Base-by-base conservation (phyloP, 2,888 invertebrate species). In the Vesta saturnalis region DNA sequence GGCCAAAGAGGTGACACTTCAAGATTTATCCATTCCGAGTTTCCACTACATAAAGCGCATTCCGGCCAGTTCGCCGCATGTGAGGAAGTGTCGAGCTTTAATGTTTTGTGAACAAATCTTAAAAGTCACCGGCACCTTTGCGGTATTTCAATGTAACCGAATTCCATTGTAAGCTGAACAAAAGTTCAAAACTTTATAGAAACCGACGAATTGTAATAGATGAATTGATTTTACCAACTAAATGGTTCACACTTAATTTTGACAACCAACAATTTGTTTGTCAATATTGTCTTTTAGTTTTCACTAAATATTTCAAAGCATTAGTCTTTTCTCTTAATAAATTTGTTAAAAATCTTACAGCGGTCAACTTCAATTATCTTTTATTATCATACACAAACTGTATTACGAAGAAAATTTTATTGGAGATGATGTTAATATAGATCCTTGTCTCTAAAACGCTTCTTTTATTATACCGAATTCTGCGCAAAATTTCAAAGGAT, bases 41-140 rank as follows among this genome's bases (percentile, higher is more conserved):
- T 78, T 78, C 75, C 76, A 74, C 77, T 75, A 77, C 77, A 78
- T 77, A 77, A 78, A 79, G 65, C 74, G 67, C 71, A 72, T 75
- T 74, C 66, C 72, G 67, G 71, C 52, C 68, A 67, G 69, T 70
- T 76, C 75, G 73, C 77, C 63, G 72, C 75, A 76, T 75, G 70
- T 63, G 67, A 72, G 74, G 73, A 77, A 78, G 76, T 76, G 77
- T 75, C 76, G 77, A 73, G 70, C 74, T 72, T 74, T 75, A 74
- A 77, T 74, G 74, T 77, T 75, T 76, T 73, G 73, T 71, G 73
- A 71, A 73, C 58, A 72, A 70, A 73, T 74, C 71, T 74, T 69
- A 68, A 74, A 74, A 77, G 77, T 76, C 77, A 75, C 76, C 77
- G 76, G 61, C 73, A 74, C 74, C 78, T 78, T 71, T 73, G 72